A percentile compares a stretch with the other conserved stretches of the same genome.
These are phyloP conservation scores for Gallinago stenura DNA, from an alignment of 2,797 vertebrate species.

Conservation along the genomic window DNA sequence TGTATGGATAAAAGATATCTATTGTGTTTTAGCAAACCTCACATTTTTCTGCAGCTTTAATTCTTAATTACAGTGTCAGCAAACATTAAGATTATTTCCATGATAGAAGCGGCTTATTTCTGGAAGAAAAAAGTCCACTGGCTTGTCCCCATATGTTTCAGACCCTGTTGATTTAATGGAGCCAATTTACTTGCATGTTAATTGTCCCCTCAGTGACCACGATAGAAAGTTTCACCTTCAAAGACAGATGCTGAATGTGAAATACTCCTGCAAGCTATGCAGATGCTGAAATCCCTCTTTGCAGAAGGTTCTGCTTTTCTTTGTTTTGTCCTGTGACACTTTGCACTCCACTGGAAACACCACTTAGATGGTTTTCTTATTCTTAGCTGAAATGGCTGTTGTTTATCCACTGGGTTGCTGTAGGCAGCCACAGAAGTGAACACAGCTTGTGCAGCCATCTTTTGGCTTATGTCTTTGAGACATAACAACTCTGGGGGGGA, in stretches of 20 bases:
- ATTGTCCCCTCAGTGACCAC: constrained; percentile 14
- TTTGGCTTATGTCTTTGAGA: constrained; percentile 21
- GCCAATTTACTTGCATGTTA: constrained; percentile 19
- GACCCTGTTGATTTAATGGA: neutral
- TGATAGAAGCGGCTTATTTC: constrained; percentile 9
- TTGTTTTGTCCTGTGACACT: neutral
- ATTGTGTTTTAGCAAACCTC: constrained; percentile 60
- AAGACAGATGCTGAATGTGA: neutral
- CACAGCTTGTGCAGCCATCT: constrained; percentile 14
- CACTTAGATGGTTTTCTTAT: neutral
- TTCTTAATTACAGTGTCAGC: constrained; percentile 56
- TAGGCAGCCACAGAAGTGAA: constrained; percentile 14
- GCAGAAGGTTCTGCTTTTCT: constrained; percentile 19
- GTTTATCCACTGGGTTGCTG: neutral
- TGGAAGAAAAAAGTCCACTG: neutral
- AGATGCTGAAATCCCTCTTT: neutral
- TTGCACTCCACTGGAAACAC: neutral
- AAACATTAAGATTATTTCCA: constrained; percentile 26
- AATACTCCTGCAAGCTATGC: neutral
- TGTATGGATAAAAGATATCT: constrained; percentile 57
- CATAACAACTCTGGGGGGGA: neutral
- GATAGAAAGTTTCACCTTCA: constrained; percentile 7
- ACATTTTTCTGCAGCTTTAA: constrained; percentile 58
- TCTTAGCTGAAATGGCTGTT: constrained; percentile 1
- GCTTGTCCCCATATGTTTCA: neutral